phyloP scores from a whole-genome alignment of 1,140 invertebrate genomes.

The Riptortus pedestris region DNA sequence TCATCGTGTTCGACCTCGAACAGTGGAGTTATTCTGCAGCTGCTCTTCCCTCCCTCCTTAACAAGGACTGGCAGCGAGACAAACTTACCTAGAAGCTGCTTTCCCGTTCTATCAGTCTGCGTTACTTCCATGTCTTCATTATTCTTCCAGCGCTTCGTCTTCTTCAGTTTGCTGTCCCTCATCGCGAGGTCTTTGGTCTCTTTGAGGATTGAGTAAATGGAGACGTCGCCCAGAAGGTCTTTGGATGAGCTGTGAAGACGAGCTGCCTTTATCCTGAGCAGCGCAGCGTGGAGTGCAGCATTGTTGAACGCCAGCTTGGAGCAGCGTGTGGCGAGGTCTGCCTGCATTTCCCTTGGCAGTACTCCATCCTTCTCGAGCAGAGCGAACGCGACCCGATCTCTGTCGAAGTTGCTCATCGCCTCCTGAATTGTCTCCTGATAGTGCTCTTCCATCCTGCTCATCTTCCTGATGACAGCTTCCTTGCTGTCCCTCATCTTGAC shows the following conservation, averaged over 20 bases:
- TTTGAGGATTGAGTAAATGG: not conserved
- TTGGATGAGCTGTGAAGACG: not conserved
- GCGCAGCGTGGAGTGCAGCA: not conserved
- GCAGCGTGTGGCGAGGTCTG: not conserved
- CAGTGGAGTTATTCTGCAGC: not conserved
- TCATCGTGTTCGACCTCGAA: not conserved
- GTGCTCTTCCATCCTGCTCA: not conserved
- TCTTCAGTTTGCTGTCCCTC: not conserved
- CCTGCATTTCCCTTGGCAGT: not conserved
- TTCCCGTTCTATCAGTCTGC: conserved; percentile 3
- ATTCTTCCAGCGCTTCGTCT: not conserved
- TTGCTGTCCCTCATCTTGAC: not conserved
- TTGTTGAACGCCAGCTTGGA: conserved; percentile 6
- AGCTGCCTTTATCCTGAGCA: not conserved
- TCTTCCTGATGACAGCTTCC: not conserved
- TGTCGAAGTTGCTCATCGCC: not conserved
- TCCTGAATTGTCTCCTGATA: not conserved
- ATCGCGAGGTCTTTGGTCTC: not conserved
- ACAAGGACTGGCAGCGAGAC: not conserved
- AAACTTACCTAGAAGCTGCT: not conserved
- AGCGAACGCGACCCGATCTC: conserved; percentile 2
- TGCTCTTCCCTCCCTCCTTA: not conserved
- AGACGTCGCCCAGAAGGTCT: not conserved
- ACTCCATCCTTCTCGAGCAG: not conserved
- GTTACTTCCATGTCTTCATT: not conserved